A percentile compares a stretch with the other conserved stretches of the same genome.
These are phyloP conservation scores for Lapara coniferarum DNA, from an alignment of 2,888 invertebrate genomes.

Conservation along the genomic window DNA sequence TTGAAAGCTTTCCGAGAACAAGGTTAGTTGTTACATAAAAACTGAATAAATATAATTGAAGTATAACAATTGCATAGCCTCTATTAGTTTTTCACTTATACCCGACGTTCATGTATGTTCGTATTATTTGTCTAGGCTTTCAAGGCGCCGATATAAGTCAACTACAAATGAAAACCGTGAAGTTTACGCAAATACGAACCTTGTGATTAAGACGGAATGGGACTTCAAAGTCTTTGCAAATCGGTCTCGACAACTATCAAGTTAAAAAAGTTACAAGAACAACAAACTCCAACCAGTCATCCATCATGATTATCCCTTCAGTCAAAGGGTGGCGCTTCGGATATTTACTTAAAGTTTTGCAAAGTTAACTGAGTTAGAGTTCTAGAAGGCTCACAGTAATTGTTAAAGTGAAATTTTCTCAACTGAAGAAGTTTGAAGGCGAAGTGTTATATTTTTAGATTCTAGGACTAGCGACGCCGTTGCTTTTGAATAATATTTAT, in stretches of 20 bases:
- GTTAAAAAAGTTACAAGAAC: constrained; percentile 17
- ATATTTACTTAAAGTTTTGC: constrained; percentile 21
- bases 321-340: constrained; percentile 17
- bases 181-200: neutral
- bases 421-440: neutral
- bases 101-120: constrained; percentile 7
- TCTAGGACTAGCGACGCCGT: too few relatives aligned
- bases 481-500: too few relatives aligned
- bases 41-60: neutral
- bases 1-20: too few relatives aligned
- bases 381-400: constrained; percentile 3
- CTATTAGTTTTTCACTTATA: neutral
- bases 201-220: neutral
- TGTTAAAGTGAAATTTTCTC: neutral
- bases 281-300: constrained; percentile 13
- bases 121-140: constrained; percentile 25
- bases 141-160: neutral
- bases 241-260: constrained; percentile 10
- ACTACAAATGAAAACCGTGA: neutral
- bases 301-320: constrained; percentile 21
- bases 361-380: constrained; percentile 9
- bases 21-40: too few relatives aligned
- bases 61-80: neutral
- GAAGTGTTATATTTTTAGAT: neutral
- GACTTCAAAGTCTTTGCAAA: neutral